Evolutionary conservation across 2,797 vertebrate species (phyloP), one percentile per base, ranked within the genome.

Genomic region (Salarias fasciatus): DNA sequence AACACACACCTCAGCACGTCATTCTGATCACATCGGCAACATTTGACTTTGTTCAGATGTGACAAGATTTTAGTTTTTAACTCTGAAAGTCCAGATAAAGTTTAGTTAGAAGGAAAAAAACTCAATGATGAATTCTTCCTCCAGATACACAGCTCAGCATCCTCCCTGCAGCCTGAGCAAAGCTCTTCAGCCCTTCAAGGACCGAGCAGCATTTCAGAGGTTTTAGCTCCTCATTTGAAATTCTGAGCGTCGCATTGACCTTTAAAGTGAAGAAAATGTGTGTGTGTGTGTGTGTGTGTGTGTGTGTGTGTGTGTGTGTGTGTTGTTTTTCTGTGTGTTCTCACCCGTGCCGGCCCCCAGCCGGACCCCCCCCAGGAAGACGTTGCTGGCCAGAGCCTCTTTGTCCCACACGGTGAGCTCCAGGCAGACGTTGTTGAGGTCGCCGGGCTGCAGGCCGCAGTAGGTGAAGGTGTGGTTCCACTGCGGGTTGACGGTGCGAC

Each of bases 351-450:
- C 98, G 45, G 91, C 93, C 64, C 93, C 94, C 24, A 99, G 84
- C 79, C 96, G 91, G 74, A 98, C 93, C 45, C 98, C 98, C 76
- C 98, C 98, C 52, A 99, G 66, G 86, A 99, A 99, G 72, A 97
- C 90, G 3, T 99, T 99, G 74, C 96, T 98, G 80, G 95, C 93
- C 63, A 99, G 93, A 0, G 97, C 94, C 75, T 99, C 98, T 81
- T 97, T 98, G 92, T 98, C 97, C 97, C 98, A 99, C 62, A 99
- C 91, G 0, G 97, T 99, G 75, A 99, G 88, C 82, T 99, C 98
- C 64, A 99, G 86, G 80, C 95, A 98, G 76, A 95, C 94, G 1
- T 96, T 96, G 76, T 85, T 90, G 63, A 99, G 93, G 84, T 99
- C 97, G 44, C 82, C 90, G 0, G 93, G 90, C 83, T 93, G 91